Evolutionary conservation across 2,113 vertebrate species (phyloP).

Genomic region (Crotalus horridus): DNA sequence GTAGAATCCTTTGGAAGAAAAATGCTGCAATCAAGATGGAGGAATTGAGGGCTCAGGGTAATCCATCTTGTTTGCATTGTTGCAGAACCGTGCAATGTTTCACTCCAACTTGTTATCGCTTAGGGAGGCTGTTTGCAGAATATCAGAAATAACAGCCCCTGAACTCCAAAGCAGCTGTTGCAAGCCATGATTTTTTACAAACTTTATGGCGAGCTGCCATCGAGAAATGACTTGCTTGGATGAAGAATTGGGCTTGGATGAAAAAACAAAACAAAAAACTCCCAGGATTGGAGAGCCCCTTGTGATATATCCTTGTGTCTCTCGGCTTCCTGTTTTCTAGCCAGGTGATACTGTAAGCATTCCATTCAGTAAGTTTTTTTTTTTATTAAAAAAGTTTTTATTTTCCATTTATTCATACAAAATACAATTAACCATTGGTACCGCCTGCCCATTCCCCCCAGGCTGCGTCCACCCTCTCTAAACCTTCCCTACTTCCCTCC

Average conservation of each 20-base stretch:
- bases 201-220: neutral
- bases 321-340: neutral
- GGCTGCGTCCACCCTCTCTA: no score
- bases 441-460: no score
- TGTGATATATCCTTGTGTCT: neutral
- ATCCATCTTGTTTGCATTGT: constrained; percentile 7
- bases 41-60: neutral
- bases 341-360: neutral
- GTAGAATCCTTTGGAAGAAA: neutral
- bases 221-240: neutral
- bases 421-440: no score
- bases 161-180: neutral
- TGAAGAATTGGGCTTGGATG: neutral
- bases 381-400: no score
- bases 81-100: constrained; percentile 3
- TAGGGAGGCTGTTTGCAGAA: neutral
- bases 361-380: neutral
- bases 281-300: neutral
- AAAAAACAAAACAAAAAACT: neutral
- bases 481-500: no score
- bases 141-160: constrained; percentile 17
- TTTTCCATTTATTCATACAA: no score
- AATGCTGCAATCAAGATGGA: constrained; percentile 9
- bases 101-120: constrained; percentile 6
- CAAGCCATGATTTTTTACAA: neutral